Evolutionary conservation across 1,140 invertebrate species (phyloP).

Genomic region (Marisa cornuarietis): DNA sequence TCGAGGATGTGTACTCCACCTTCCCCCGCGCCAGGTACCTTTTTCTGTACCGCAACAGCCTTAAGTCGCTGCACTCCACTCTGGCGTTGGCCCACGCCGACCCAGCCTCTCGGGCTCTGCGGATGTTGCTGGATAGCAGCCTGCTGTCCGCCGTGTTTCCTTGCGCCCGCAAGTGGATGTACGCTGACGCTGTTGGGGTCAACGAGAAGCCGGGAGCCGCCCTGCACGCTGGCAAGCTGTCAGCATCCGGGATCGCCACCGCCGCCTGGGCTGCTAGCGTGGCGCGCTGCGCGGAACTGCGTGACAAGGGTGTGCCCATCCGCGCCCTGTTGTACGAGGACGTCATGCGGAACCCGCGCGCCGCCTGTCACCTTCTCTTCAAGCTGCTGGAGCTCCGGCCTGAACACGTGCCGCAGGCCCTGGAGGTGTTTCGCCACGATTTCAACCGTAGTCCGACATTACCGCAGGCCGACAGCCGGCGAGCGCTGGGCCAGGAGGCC

Average conservation of each 20-base stretch:
- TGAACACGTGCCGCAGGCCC: constrained; percentile 45
- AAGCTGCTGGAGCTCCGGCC: constrained; percentile 47
- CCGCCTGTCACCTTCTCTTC: constrained; percentile 45
- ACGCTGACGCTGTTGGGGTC: constrained; percentile 45
- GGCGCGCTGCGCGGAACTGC: constrained; percentile 39
- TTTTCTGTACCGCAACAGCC: constrained; percentile 59
- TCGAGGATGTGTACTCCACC: constrained; percentile 45
- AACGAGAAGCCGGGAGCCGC: constrained; percentile 41
- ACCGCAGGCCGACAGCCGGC: constrained; percentile 37
- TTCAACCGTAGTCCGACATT: constrained; percentile 37
- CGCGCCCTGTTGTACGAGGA: constrained; percentile 56
- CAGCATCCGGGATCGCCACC: constrained; percentile 48
- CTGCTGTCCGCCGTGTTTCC: constrained; percentile 51
- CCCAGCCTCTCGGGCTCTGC: constrained; percentile 40
- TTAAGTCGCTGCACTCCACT: constrained; percentile 53
- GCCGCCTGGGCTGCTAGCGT: constrained; percentile 55
- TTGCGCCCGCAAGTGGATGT: constrained; percentile 46
- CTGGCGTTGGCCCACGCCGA: constrained; percentile 45
- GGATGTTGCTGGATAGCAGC: constrained; percentile 51
- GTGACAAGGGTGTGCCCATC: constrained; percentile 50
- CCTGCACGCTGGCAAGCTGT: constrained; percentile 32
- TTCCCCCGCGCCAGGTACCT: constrained; percentile 54
- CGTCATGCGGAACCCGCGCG: constrained; percentile 52
- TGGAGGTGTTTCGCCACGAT: constrained; percentile 53
- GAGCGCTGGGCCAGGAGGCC: constrained; percentile 44